Conservation (phyloP, 2,888 invertebrate genomes). For the Stenoptilia bipunctidactyla region DNA sequence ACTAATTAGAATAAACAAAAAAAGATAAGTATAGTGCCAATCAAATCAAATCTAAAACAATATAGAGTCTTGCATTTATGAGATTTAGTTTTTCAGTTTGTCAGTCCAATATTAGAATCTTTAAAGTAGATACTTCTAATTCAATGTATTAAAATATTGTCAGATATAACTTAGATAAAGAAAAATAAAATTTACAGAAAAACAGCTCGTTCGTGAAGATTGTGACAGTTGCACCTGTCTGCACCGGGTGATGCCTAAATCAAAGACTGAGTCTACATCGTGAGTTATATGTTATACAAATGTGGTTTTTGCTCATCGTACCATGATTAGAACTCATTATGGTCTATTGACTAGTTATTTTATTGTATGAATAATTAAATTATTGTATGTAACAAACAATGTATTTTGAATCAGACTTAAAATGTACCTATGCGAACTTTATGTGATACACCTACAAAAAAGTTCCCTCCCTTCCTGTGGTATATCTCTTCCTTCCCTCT, state of each 20-base stretch:
- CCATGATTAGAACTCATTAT: conserved; percentile 46
- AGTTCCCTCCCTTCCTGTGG: too few species aligned
- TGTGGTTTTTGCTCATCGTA: conserved; percentile 49
- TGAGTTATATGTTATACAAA: conserved; percentile 31
- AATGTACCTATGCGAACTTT: too few species aligned
- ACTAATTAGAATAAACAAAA: conserved; percentile 27
- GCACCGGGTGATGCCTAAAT: conserved; percentile 38
- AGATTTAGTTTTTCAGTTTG: neutral
- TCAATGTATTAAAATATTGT: too few species aligned
- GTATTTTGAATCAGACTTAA: too few species aligned
- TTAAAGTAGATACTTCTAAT: neutral
- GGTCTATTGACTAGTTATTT: conserved; percentile 63
- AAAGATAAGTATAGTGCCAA: neutral
- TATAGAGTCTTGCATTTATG: neutral
- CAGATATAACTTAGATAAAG: too few species aligned
- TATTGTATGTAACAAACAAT: conserved; percentile 20
- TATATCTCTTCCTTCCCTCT: too few species aligned
- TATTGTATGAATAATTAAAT: conserved; percentile 26
- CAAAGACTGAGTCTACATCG: conserved; percentile 60
- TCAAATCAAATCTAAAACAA: neutral
- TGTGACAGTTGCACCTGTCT: too few species aligned
- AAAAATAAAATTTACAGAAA: too few species aligned
- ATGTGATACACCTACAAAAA: too few species aligned
- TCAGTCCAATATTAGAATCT: too few species aligned
- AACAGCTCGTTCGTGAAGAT: too few species aligned